These are phyloP conservation scores for Natrix natrix DNA, from an alignment of 2,797 vertebrate genomes.

Conservation along the genomic window DNA sequence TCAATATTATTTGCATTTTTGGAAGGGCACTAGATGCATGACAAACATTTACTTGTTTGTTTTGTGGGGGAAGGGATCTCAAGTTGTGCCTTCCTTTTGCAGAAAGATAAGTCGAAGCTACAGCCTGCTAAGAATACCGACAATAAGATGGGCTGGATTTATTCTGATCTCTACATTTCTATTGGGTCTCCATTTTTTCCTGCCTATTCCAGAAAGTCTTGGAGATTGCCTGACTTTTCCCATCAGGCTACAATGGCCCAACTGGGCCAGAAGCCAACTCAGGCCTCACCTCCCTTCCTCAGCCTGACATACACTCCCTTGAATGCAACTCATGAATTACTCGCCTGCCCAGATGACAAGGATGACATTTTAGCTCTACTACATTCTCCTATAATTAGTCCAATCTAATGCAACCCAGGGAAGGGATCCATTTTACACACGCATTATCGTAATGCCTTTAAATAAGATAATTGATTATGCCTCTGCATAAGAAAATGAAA, in stretches of 20 bases:
- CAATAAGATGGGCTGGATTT: neutral
- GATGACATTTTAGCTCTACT: slow-evolving; percentile 78
- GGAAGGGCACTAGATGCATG: neutral
- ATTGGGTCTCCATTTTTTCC: neutral
- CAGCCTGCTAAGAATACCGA: neutral
- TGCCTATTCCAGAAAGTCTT: neutral
- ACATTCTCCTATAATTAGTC: slow-evolving; percentile 80
- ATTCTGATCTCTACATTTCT: neutral
- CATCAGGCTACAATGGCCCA: slow-evolving; percentile 38
- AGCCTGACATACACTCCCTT: slow-evolving; percentile 57
- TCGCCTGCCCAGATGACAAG: slow-evolving; percentile 73
- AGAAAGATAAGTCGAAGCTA: neutral
- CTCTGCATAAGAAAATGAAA: slow-evolving; percentile 79
- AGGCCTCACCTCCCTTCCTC: slow-evolving; percentile 61
- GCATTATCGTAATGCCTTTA: slow-evolving; percentile 79
- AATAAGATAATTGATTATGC: slow-evolving; percentile 82
- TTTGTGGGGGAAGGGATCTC: neutral
- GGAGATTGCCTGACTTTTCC: neutral
- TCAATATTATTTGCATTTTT: neutral
- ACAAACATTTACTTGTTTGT: neutral
- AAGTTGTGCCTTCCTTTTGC: neutral
- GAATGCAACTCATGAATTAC: slow-evolving; percentile 77
- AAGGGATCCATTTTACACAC: slow-evolving; percentile 78
- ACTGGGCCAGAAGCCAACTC: slow-evolving; percentile 53
- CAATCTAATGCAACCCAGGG: slow-evolving; percentile 78